These are phyloP conservation scores for Pseudochirops corinnae DNA, from an alignment of 2,797 vertebrate genomes.

Conservation along the genomic window DNA sequence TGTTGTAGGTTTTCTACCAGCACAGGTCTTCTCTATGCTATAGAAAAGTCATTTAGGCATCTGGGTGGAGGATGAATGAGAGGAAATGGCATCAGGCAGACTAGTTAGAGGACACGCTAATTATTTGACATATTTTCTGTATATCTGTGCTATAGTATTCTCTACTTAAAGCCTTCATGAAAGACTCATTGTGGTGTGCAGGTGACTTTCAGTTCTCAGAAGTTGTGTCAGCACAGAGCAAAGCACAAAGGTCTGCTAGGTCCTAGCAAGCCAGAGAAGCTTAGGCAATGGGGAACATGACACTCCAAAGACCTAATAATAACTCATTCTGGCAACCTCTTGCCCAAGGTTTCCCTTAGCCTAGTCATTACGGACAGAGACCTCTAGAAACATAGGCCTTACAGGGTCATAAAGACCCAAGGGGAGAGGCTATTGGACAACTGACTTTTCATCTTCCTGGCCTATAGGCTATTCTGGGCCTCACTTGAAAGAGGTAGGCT, in stretches of 20 bases:
- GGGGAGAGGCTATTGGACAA: background rate
- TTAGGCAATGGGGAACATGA: background rate
- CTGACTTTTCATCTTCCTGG: background rate
- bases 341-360: background rate
- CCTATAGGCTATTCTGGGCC: background rate
- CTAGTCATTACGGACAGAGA: background rate
- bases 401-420: background rate
- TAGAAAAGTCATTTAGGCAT: background rate
- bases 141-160: background rate
- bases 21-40: background rate
- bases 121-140: background rate
- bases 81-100: background rate
- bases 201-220: background rate
- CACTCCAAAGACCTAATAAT: background rate
- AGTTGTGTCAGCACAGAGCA: background rate
- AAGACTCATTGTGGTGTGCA: background rate
- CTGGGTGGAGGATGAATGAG: background rate
- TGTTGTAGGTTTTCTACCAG: background rate
- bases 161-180: background rate
- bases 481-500: background rate
- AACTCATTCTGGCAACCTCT: background rate
- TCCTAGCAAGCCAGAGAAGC: background rate
- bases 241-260: background rate
- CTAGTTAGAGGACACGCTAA: background rate
- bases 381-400: background rate